Base-by-base conservation (phyloP, 2,113 vertebrate genomes). In the Sapajus apella region DNA sequence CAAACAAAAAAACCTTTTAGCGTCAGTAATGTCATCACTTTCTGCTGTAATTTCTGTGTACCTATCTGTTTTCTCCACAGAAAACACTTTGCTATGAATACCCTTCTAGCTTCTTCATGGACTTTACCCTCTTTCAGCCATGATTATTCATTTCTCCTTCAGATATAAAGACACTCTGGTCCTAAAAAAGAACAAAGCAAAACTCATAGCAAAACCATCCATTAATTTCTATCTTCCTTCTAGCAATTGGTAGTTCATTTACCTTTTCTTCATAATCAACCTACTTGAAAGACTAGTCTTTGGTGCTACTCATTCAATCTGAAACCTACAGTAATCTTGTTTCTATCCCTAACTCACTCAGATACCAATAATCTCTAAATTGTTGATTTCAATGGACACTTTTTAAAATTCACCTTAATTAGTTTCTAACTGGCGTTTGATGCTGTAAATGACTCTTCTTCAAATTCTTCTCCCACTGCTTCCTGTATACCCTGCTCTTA, bases 71-170 rank as follows among this genome's bases (percentile, higher is more conserved):
- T 79, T 88, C 30, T 80, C 43, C 61, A 79, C 9, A 68, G 68
- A 87, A 81, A 45, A 68, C 35, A 64, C 23, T 10, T 64, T 27
- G 77, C 76, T 70, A 32, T 76, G 32, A 56, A 45, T 82, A 66
- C 52, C 32, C 30, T 70, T 61, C 27, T 84, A 43, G 52, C 14
- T 80, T 95, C 21, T 72, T 95, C 40, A 61, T 50, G 56, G 85
- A 85, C 47, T 91, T 81, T 91, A 76, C 86, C 2, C 12, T 84
- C 47, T 93, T 76, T 95, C 73, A 91, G 89, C n/a, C 91, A 58
- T 50, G 64, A 73, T 30, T 79, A 40, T 77, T 86, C 47, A 35
- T 73, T 87, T 90, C 81, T 43, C 45, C 85, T 75, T 95, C 61
- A 72, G 66, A 90, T 87, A n/a, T 80, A 94, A 87, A 89, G 40